Percentiles rank a stretch among this genome's conserved stretches.
These are phyloP conservation scores for Nomada ferruginata DNA, from an alignment of 2,888 invertebrate genomes.

Conservation along the genomic window DNA sequence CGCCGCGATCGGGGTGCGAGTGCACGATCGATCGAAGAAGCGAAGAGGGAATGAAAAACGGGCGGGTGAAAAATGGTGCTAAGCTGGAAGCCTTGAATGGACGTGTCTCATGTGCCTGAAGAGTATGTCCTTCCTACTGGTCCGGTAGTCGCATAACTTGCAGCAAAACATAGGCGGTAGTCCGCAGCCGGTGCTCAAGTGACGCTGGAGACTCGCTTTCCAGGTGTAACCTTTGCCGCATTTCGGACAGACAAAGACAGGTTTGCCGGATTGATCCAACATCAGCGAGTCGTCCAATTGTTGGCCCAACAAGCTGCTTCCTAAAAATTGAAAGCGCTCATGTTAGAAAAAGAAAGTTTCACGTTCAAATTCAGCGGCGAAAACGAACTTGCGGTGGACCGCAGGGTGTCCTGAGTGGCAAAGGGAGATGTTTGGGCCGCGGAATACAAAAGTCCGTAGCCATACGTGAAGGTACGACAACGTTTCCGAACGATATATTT, in stretches of 20 bases:
- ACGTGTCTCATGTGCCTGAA: slow-evolving; percentile 73
- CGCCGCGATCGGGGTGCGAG: not conserved
- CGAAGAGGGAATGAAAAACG: not conserved
- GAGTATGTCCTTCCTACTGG: slow-evolving; percentile 75
- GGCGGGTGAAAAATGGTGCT: not conserved
- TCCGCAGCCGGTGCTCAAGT: slow-evolving; percentile 84
- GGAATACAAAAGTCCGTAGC: not conserved
- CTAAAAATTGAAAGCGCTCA: slow-evolving; percentile 64
- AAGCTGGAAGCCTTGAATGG: slow-evolving; percentile 46
- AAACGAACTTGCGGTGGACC: no score
- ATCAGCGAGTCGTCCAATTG: slow-evolving; percentile 45
- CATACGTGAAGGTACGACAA: not conserved
- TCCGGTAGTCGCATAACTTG: slow-evolving; percentile 75
- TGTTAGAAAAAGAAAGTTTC: slow-evolving; percentile 30
- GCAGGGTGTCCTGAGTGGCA: no score
- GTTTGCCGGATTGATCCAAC: slow-evolving; percentile 41
- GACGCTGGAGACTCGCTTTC: slow-evolving; percentile 81
- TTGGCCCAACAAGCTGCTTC: slow-evolving; percentile 23
- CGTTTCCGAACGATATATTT: slow-evolving; percentile 31
- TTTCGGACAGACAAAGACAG: slow-evolving; percentile 74
- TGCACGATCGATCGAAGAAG: not conserved
- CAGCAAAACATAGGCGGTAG: slow-evolving; percentile 71
- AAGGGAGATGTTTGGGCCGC: not conserved
- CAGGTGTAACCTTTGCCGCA: slow-evolving; percentile 83
- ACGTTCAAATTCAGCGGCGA: no score